These are phyloP conservation scores for Pristionchus entomophagus DNA, from an alignment of 2,888 invertebrate genomes.

Conservation along the genomic window DNA sequence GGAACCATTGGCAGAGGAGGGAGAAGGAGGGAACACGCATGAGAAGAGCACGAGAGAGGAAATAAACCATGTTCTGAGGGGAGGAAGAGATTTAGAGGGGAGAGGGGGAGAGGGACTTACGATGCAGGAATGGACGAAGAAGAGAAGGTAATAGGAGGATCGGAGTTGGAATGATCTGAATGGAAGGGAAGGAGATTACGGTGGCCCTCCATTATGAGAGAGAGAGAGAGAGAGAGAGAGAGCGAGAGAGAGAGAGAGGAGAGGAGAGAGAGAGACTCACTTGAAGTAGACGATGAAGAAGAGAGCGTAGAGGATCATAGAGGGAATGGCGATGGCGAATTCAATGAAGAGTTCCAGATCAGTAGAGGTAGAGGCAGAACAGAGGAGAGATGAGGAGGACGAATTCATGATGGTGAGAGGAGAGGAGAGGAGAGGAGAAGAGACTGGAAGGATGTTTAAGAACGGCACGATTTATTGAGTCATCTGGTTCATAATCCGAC, in stretches of 20 bases:
- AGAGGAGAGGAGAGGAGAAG: not conserved
- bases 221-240: not conserved
- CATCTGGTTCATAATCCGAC: not conserved
- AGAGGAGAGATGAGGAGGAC: not conserved
- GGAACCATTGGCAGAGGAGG: slow-evolving; percentile 42
- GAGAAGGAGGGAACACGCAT: slow-evolving; percentile 33
- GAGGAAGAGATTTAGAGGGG: not conserved
- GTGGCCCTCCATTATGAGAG: too few relatives aligned
- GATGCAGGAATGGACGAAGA: slow-evolving; percentile 44
- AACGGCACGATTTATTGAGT: not conserved
- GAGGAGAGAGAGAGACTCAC: not conserved
- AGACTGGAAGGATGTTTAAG: not conserved
- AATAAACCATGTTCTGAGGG: slow-evolving; percentile 46
- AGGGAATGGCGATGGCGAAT: slow-evolving; percentile 42
- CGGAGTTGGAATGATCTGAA: slow-evolving; percentile 26
- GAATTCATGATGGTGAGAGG: not conserved
- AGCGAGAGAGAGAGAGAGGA: too few relatives aligned
- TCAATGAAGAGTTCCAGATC: slow-evolving; percentile 35
- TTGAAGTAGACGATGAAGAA: slow-evolving; percentile 45
- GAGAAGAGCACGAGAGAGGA: slow-evolving; percentile 39
- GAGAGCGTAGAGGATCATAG: slow-evolving; percentile 35
- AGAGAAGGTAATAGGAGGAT: slow-evolving; percentile 41
- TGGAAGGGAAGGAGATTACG: not conserved
- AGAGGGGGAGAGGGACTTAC: slow-evolving; percentile 17
- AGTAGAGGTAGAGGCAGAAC: not conserved